Evolutionary conservation across 2,797 vertebrate genomes (phyloP), one percentile per base, ranked within the genome.

Genomic region (Gallirallus australis): DNA sequence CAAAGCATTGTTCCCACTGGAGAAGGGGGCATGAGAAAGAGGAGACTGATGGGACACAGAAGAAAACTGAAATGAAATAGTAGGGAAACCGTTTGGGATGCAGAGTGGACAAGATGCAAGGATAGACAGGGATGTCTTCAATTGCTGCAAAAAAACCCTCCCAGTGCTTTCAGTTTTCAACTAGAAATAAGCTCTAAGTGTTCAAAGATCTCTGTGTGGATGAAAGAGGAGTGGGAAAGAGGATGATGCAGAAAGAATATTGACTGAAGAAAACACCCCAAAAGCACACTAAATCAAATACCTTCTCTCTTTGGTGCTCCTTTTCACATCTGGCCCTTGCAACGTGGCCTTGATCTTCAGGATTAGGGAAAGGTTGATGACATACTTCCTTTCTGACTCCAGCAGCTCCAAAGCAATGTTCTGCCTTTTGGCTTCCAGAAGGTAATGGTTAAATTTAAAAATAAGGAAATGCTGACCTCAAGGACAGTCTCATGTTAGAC

Each of bases 311-410:
- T 99, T 99, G 71, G 98, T 86, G 76, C 98, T 98, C 95, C 98
- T 97, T 89, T 99, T 98, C 82, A 98, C 97, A 68, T 99, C 99
- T 21, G 98, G 98, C 47, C 98, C 99, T 57, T 99, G 99, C 96
- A 99, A 98, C 2, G 98, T 98, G 92, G 99, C 99, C 96, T 99
- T 99, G 96, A 99, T 99, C 98, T 99, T 99, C 97, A 99, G 98
- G 64, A 99, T 97, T 86, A 99, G 97, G 83, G 99, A 99, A 77
- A 99, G 97, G 90, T 99, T 99, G 50, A 99, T 99, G 70, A 99
- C 99, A 1, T 99, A 99, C 56, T 99, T 98, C 82, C 99, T 98
- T 98, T 99, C 99, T 7, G 99, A 99, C 96, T 99, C 99, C 94
- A 99, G 97, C 96, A 99, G 98, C 96, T 99, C 99, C 97, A 99